phyloP scores from a whole-genome alignment of 2,797 vertebrate species.

The Epinephelus coioides region DNA sequence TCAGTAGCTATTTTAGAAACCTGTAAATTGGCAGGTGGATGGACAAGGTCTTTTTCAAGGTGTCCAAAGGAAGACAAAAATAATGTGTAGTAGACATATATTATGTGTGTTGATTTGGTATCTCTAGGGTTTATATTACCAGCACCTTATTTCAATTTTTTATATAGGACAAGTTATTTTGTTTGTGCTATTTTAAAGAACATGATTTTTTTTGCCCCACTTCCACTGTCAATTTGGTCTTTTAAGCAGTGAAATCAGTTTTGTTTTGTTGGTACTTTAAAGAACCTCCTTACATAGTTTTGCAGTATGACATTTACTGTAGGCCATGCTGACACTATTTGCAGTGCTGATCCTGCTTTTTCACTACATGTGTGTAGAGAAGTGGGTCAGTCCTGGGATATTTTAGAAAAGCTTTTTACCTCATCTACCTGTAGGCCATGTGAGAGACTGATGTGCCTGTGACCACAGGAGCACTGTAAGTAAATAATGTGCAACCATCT shows the following conservation, averaged over 20 bases:
- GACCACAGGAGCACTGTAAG: neutral
- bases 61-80: neutral
- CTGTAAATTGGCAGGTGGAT: neutral
- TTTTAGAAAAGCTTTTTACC: constrained; percentile 7
- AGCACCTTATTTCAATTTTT: neutral
- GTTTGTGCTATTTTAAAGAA: neutral
- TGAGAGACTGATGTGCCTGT: neutral
- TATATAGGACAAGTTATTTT: neutral
- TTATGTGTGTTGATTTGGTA: neutral
- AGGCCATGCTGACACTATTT: neutral
- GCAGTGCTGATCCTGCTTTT: constrained; percentile 22
- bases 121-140: neutral
- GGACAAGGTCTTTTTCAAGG: neutral
- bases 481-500: neutral
- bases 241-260: neutral
- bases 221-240: neutral
- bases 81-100: neutral
- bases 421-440: neutral
- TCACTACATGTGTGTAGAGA: neutral
- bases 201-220: neutral
- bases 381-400: constrained; percentile 19
- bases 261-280: constrained; percentile 2
- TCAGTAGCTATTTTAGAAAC: neutral
- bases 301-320: neutral
- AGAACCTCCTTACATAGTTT: neutral